Base-by-base conservation (phyloP, 2,113 vertebrate genomes). In the Pangasianodon hypophthalmus region DNA sequence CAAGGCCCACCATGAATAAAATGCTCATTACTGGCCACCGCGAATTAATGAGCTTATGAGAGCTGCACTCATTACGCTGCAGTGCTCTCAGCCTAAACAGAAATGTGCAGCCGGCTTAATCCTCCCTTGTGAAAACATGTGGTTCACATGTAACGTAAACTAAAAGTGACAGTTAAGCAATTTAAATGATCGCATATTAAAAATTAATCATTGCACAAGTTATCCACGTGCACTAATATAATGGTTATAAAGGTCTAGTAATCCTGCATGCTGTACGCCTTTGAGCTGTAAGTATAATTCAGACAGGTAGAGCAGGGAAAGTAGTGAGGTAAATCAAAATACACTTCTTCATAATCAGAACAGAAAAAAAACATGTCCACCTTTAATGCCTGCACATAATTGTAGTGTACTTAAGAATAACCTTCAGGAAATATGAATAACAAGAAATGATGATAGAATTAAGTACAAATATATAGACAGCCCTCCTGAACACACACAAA, bases 41-140 rank as follows among this genome's bases (percentile, higher is more conserved):
- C 62, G 92, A 94, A 94, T 92, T 79, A 95, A 96, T 93, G 92
- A 87, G 84, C 94, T 91, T 86, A 92, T 90, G 92, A 93, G 93
- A 92, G 87, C 86, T 32, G 88, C 84, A 87, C 90, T 91, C 90
- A 94, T 93, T 88, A 92, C 62, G 67, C 84, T 84, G 85, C 75
- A 87, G 67, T 86, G 86, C 91, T 90, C 91, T 87, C 37, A 62
- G 84, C 69, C 82, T 75, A 46, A 82, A 69, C 84, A 81, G 73
- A 29, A 85, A 54, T n/a, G 84, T 80, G 58, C 73, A 24, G 85
- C 60, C 11, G 7, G 84, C 60, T 69, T 82, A 56, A 52, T 52
- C 56, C 60, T 64, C 46, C 75, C 88, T 71, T 82, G 26, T 56
- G 58, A 71, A 87, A 86, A 82, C 84, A 81, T 41, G 54, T 46